Evolutionary conservation across 1,140 invertebrate genomes (phyloP).

Genomic region (Lordiphosa mommai): DNA sequence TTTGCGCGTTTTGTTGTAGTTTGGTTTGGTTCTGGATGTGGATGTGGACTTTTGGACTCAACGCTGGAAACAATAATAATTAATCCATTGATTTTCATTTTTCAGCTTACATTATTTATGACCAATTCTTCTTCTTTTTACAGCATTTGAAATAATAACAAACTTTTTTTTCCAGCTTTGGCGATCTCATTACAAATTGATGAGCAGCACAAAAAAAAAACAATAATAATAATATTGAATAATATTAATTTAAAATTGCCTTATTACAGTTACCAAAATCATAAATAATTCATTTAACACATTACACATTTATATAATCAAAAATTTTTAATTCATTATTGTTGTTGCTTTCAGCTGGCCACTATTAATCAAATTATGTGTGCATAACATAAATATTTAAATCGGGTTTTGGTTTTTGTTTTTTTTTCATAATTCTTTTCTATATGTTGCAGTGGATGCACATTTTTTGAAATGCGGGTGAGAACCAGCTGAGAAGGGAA

Average conservation of each 20-base stretch:
- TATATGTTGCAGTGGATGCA: background rate
- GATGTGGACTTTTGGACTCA: slow-evolving; percentile 30
- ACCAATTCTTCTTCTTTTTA: slow-evolving; percentile 18
- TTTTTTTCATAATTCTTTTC: background rate
- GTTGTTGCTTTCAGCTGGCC: slow-evolving; percentile 13
- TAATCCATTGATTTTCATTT: slow-evolving; percentile 61
- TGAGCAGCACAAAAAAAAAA: slow-evolving; percentile 23
- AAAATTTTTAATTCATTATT: slow-evolving; percentile 7
- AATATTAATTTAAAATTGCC: slow-evolving; percentile 34
- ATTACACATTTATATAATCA: slow-evolving; percentile 26
- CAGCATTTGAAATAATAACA: slow-evolving; percentile 42
- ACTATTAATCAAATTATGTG: slow-evolving; percentile 60
- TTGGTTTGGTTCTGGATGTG: slow-evolving; percentile 61
- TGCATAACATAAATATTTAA: slow-evolving; percentile 23
- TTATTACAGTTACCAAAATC: slow-evolving; percentile 25
- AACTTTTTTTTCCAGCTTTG: slow-evolving; percentile 26
- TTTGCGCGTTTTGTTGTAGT: slow-evolving; percentile 59
- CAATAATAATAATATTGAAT: slow-evolving; percentile 20
- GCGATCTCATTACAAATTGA: slow-evolving; percentile 59
- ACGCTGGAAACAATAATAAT: slow-evolving; percentile 40
- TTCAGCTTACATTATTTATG: slow-evolving; percentile 1
- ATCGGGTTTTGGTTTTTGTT: slow-evolving; percentile 17
- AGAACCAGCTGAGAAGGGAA: background rate
- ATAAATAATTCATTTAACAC: slow-evolving; percentile 59
- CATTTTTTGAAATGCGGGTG: slow-evolving; percentile 33